A percentile compares a stretch with the other conserved stretches of the same genome.
Conservation (phyloP, 2,113 vertebrate species). For the Apeltes quadracus region DNA sequence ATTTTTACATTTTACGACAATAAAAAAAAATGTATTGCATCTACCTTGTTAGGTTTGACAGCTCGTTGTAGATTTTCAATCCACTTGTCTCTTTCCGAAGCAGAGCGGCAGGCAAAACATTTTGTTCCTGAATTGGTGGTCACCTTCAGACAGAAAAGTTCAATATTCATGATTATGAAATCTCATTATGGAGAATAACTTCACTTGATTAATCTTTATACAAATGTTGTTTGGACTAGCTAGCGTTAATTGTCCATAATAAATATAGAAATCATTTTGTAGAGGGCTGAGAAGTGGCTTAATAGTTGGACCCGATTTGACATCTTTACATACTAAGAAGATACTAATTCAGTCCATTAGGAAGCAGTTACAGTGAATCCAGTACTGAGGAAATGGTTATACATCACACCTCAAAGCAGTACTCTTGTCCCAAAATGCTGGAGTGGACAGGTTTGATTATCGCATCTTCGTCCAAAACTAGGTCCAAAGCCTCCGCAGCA, state of each 20-base stretch:
- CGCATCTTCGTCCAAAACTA: slow-evolving; percentile 94
- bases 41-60: slow-evolving; percentile 95
- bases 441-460: slow-evolving; percentile 95
- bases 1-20: neutral
- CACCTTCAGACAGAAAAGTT: slow-evolving; percentile 79
- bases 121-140: slow-evolving; percentile 93
- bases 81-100: slow-evolving; percentile 95
- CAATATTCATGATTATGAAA: neutral
- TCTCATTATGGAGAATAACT: neutral
- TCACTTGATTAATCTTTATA: neutral
- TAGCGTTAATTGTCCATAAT: neutral
- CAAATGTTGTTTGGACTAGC: neutral
- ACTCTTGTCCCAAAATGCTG: slow-evolving; percentile 96
- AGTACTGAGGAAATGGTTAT: neutral
- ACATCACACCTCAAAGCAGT: slow-evolving; percentile 91
- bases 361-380: neutral
- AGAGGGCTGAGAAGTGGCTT: slow-evolving; percentile 2
- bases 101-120: slow-evolving; percentile 94
- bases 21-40: neutral
- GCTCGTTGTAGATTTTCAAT: slow-evolving; percentile 94
- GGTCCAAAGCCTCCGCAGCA: slow-evolving; percentile 92
- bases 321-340: neutral
- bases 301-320: neutral
- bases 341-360: neutral
- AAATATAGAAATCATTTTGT: neutral